phyloP scores from a whole-genome alignment of 2,888 invertebrate genomes.

The Drosophila paramelanica region DNA sequence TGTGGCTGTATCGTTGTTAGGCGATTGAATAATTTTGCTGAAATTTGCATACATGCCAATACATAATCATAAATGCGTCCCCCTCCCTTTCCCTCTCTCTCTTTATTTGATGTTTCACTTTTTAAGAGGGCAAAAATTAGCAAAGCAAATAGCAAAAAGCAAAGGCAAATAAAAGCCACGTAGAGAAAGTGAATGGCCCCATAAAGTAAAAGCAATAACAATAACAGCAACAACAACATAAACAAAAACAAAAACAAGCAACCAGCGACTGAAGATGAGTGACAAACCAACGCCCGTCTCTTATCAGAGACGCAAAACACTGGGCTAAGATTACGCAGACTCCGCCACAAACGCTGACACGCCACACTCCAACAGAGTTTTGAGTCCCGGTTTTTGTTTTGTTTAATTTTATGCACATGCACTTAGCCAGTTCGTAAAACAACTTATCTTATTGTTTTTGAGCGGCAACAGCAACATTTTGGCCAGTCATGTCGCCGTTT shows the following conservation, averaged over 20 bases:
- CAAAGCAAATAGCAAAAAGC: conserved; percentile 73
- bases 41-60: conserved; percentile 57
- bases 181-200: conserved; percentile 75
- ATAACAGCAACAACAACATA: conserved; percentile 9
- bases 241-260: conserved; percentile 21
- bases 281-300: conserved; percentile 65
- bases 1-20: neutral
- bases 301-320: conserved; percentile 49
- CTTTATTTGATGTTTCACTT: conserved; percentile 43
- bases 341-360: neutral
- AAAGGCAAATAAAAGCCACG: conserved; percentile 54
- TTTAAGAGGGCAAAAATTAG: conserved; percentile 59
- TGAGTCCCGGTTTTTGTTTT: conserved; percentile 22
- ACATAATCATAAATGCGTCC: conserved; percentile 27
- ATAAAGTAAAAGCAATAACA: conserved; percentile 68
- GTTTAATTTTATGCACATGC: conserved; percentile 18
- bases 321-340: conserved; percentile 20
- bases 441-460: conserved; percentile 44
- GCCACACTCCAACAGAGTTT: conserved; percentile 1
- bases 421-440: conserved; percentile 33
- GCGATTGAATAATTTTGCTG: conserved; percentile 60
- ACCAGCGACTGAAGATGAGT: conserved; percentile 43
- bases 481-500: conserved; percentile 51
- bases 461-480: conserved; percentile 34
- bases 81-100: conserved; percentile 4